Percentiles rank a stretch among this genome's conserved stretches.
phyloP scores from a whole-genome alignment of 2,888 invertebrate species.

The Stegophylla sp. region DNA sequence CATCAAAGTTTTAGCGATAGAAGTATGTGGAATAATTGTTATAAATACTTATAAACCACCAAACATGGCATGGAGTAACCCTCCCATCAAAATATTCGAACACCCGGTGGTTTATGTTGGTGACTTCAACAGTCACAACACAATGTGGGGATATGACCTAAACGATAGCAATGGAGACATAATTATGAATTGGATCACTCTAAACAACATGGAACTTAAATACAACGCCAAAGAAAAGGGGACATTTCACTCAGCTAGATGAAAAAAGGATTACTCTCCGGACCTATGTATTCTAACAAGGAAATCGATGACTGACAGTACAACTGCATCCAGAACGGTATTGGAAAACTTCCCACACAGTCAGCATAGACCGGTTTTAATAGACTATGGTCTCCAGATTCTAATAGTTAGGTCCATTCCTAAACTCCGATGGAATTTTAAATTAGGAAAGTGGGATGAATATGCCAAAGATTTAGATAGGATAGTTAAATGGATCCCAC shows the following conservation, averaged over 20 bases:
- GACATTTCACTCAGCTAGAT: conserved; percentile 36
- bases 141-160: conserved; percentile 24
- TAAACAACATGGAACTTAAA: conserved; percentile 30
- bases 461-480: conserved; percentile 2
- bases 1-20: conserved; percentile 23
- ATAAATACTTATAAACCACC: conserved; percentile 38
- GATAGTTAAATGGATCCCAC: not conserved
- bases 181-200: not conserved
- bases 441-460: conserved; percentile 21
- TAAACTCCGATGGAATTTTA: conserved; percentile 16
- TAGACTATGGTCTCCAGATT: conserved; percentile 10
- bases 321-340: not conserved
- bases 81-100: conserved; percentile 15
- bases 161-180: conserved; percentile 5
- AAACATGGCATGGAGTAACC: conserved; percentile 7
- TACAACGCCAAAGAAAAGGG: too few relatives aligned
- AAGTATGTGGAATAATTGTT: conserved; percentile 32
- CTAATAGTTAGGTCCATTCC: conserved; percentile 14
- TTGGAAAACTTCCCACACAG: not conserved
- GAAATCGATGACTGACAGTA: conserved; percentile 1
- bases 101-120: conserved; percentile 32
- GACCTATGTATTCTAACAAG: conserved; percentile 22
- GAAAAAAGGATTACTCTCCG: conserved; percentile 33
- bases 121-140: too few relatives aligned
- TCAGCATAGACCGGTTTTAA: conserved; percentile 3